These are phyloP conservation scores for Cryptosula pallasiana DNA, from an alignment of 2,888 invertebrate species.

Conservation along the genomic window DNA sequence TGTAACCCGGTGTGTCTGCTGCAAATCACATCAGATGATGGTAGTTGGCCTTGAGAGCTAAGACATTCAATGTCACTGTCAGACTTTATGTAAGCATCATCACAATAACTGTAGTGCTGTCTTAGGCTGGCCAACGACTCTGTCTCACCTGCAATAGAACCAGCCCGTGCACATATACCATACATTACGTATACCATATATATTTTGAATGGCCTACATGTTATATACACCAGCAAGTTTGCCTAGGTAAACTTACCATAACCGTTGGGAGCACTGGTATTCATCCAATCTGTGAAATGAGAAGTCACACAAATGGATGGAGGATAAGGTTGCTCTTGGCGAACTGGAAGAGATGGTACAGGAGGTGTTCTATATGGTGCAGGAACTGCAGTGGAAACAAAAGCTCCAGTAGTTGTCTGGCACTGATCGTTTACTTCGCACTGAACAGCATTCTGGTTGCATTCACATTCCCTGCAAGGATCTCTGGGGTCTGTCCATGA, in stretches of 20 bases:
- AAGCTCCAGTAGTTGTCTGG: slow-evolving; percentile 27
- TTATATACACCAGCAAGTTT: no score
- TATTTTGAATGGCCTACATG: no score
- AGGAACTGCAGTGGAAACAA: slow-evolving; percentile 16
- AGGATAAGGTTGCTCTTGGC: slow-evolving; percentile 1
- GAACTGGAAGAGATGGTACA: neutral
- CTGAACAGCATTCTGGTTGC: slow-evolving; percentile 68
- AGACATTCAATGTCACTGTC: slow-evolving; percentile 27
- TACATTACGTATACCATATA: no score
- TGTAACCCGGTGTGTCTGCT: slow-evolving; percentile 64
- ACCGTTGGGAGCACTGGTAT: slow-evolving; percentile 31
- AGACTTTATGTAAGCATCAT: slow-evolving; percentile 29
- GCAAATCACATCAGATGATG: slow-evolving; percentile 27
- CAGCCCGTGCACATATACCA: no score
- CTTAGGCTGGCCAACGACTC: slow-evolving; percentile 31
- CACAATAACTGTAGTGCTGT: slow-evolving; percentile 31
- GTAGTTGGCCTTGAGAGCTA: slow-evolving; percentile 16
- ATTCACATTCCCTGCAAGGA: slow-evolving; percentile 72
- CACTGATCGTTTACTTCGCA: slow-evolving; percentile 58
- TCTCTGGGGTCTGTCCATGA: slow-evolving; percentile 57
- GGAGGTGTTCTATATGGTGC: neutral
- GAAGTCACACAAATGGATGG: slow-evolving; percentile 34
- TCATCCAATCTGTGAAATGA: slow-evolving; percentile 46
- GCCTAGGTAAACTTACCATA: slow-evolving; percentile 13
- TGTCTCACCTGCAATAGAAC: slow-evolving; percentile 36